Evolutionary conservation across 2,797 vertebrate genomes (phyloP), one percentile per base, ranked within the genome.

Genomic region (Scolopax rusticola): DNA sequence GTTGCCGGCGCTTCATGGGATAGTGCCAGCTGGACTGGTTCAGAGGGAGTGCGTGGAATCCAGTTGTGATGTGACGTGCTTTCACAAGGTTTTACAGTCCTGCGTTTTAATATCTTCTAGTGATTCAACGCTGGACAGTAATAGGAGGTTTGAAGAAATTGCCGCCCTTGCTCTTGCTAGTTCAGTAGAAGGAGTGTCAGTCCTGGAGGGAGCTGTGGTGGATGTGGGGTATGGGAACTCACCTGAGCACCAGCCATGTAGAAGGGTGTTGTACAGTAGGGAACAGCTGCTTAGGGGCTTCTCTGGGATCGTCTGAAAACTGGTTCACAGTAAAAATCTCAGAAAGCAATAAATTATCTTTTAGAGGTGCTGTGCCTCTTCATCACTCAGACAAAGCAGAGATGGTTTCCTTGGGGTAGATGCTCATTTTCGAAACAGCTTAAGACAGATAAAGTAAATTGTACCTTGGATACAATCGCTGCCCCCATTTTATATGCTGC

Each of bases 181-280:
- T 48, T 90, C 54, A 25, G 9, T 38, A 32, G 40, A 41, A 64
- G 32, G 41, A 65, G 23, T n/a, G 27, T 76, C 54, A 64, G 54
- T 84, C 40, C 25, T 24, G 30, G 48, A 36, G 32, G 6, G 23
- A 10, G 28, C 33, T 82, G n/a, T 70, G n/a, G 23, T 67, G 38
- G 21, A 48, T 71, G 32, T 0, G 0, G 11, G 4, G 0, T 41
- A 20, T 41, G 56, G 59, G 32, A 56, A 56, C 36, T 94, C 3
- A 2, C 18, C 59, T 85, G 33, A 57, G 54, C 3, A 0, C 8
- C 13, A 2, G 43, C 30, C 15, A 2, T 0, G 1, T 12, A 36
- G 23, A 69, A 94, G 5, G 71, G 19, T 24, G 14, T 40, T 69
- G 16, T 64, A 9, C 0, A 3, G 24, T 32, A 59, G 11, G 36